phyloP scores from a whole-genome alignment of 1,140 invertebrate species.

The Trachelipus rathkii region DNA sequence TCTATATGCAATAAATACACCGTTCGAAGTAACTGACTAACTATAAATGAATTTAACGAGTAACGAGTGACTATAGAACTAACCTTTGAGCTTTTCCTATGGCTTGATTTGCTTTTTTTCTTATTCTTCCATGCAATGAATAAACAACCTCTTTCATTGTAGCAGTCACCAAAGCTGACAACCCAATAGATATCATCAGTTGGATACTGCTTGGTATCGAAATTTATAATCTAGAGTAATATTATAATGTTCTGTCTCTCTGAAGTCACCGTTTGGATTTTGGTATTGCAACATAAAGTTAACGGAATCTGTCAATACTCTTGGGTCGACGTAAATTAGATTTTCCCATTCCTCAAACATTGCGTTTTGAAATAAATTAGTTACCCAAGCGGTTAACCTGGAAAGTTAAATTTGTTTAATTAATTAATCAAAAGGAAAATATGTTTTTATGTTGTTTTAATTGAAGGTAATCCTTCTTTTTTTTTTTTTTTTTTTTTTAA shows the following conservation, averaged over 20 bases:
- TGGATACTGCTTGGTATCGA: background rate
- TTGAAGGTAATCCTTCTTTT: no score
- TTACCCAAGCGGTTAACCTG: slow-evolving; percentile 55
- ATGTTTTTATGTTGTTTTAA: no score
- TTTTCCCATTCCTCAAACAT: slow-evolving; percentile 57
- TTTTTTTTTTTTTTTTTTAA: no score
- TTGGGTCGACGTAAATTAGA: slow-evolving; percentile 52
- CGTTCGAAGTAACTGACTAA: no score
- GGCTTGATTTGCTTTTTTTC: slow-evolving; percentile 6
- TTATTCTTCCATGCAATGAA: slow-evolving; percentile 49
- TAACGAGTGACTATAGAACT: background rate
- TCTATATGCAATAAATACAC: no score
- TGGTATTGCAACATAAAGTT: slow-evolving; percentile 54
- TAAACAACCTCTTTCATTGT: slow-evolving; percentile 49
- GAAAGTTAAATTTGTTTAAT: no score
- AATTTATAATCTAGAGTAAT: slow-evolving; percentile 39
- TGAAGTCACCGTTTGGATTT: slow-evolving; percentile 52
- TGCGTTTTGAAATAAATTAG: slow-evolving; percentile 51
- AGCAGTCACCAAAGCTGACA: slow-evolving; percentile 4
- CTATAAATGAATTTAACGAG: no score
- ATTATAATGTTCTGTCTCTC: slow-evolving; percentile 49
- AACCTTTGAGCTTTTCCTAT: slow-evolving; percentile 13
- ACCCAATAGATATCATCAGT: background rate
- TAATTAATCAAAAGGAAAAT: no score
- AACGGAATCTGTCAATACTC: slow-evolving; percentile 48